Evolutionary conservation across 2,113 vertebrate genomes (phyloP), one percentile per base, ranked within the genome.

Genomic region (Cynopterus brachyotis): DNA sequence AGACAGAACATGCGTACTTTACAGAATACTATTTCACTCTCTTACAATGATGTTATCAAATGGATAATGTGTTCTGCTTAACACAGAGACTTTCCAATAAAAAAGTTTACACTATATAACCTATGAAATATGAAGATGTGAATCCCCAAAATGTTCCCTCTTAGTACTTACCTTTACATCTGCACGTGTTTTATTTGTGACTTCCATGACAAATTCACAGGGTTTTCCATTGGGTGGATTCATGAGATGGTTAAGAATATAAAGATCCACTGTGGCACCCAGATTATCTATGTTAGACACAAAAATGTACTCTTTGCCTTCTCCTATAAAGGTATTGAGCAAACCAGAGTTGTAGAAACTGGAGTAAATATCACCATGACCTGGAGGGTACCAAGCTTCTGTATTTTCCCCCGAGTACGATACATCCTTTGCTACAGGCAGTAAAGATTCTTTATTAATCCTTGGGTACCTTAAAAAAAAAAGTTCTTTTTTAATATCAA

Each of bases 241-340:
- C 99, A 99, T 99, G 85, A 99, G 99, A 92, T 99, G 99, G 95
- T 99, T 99, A 83, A 99, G 99, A 98, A 99, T 99, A 98, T 99
- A 99, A 96, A 99, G 99, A 98, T 99, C 99, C 32, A 99, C 99
- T 0, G 99, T 99, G 97, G 99, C 99, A 24, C 99, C 99, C 98
- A 99, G 98, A 97, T 99, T 99, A 98, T 99, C 99, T 93, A 99
- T 99, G 98, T 99, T 99, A 97, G 99, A 99, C 94, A 99, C 99
- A 95, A 99, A 99, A 98, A 99, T 99, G 97, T 99, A 99, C 93
- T 99, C 99, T 96, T 99, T 99, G 75, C 99, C 99, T 93, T 99
- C 99, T 19, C 96, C 98, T 0, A 99, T 98, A 17, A 99, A 99
- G 81, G 98, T 98, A 97, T 99, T 99, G 85, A 99, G 98, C 97